Conservation (phyloP, 2,113 vertebrate genomes). For the Abramis brama region DNA sequence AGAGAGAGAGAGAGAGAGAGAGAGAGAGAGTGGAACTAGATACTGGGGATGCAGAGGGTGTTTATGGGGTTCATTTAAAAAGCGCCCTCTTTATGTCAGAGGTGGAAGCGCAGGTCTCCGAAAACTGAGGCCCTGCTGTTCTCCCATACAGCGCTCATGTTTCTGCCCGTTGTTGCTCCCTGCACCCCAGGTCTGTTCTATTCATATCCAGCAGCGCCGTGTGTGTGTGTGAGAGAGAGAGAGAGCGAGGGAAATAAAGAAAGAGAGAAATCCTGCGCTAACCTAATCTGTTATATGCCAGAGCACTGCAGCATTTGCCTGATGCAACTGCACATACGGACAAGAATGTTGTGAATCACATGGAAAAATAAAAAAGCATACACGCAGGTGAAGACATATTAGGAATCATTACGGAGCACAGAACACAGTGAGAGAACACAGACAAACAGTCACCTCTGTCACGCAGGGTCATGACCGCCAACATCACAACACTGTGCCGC, state of each 20-base stretch:
- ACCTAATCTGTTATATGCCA: slow-evolving; percentile 33
- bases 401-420: not conserved
- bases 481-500: slow-evolving; percentile 28
- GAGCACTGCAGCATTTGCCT: slow-evolving; percentile 41
- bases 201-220: slow-evolving; percentile 31
- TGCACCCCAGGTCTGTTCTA: slow-evolving; percentile 33
- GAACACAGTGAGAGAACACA: slow-evolving; percentile 20
- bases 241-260: slow-evolving; percentile 21
- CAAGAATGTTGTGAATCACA: not conserved
- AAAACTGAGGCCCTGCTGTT: slow-evolving; percentile 14
- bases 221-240: not conserved
- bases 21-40: not conserved
- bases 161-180: slow-evolving; percentile 26
- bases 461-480: slow-evolving; percentile 4
- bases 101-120: slow-evolving; percentile 12
- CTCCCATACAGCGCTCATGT: slow-evolving; percentile 13
- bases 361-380: not conserved
- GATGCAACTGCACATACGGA: not conserved
- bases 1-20: not conserved
- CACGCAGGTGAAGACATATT: slow-evolving; percentile 4
- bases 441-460: slow-evolving; percentile 30
- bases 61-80: not conserved
- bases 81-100: slow-evolving; percentile 32
- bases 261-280: slow-evolving; percentile 37
- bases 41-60: not conserved